These are phyloP conservation scores for Sciaenops ocellatus DNA, from an alignment of 2,797 vertebrate genomes.

Conservation along the genomic window DNA sequence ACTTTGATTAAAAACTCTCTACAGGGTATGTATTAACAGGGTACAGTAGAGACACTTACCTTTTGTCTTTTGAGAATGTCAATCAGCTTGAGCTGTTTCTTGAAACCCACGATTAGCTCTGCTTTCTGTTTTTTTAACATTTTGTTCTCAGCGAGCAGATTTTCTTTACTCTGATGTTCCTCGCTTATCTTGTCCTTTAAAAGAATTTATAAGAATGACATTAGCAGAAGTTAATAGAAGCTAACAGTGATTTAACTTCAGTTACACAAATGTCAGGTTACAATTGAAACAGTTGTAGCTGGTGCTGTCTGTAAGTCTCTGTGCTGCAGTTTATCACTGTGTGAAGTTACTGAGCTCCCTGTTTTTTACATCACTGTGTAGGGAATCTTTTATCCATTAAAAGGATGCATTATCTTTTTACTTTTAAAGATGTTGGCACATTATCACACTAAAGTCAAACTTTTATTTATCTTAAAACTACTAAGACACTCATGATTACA, in stretches of 20 bases:
- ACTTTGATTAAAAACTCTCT: not conserved
- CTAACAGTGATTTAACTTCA: not conserved
- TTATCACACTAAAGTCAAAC: not conserved
- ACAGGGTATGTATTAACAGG: not conserved
- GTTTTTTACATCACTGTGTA: not conserved
- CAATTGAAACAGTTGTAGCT: not conserved
- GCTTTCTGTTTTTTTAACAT: conserved; percentile 94
- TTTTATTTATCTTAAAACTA: not conserved
- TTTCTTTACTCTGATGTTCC: conserved; percentile 90
- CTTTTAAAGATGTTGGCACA: not conserved
- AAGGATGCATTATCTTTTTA: not conserved
- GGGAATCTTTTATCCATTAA: not conserved
- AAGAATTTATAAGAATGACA: conserved; percentile 6
- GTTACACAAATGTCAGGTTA: not conserved
- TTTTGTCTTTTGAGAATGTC: conserved; percentile 97
- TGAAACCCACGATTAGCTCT: conserved; percentile 93
- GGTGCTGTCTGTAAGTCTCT: not conserved
- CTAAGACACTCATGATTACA: not conserved
- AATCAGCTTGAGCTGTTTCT: conserved; percentile 96
- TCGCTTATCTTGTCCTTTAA: conserved; percentile 88
- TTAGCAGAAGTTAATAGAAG: not conserved
- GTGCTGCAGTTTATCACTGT: not conserved
- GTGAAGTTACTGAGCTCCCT: not conserved
- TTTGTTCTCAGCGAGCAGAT: conserved; percentile 92
- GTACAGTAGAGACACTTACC: conserved; percentile 76